A percentile compares a stretch with the other conserved stretches of the same genome.
Evolutionary conservation across 2,113 vertebrate genomes (phyloP).

Genomic region (Trichomycterus rosablanca): DNA sequence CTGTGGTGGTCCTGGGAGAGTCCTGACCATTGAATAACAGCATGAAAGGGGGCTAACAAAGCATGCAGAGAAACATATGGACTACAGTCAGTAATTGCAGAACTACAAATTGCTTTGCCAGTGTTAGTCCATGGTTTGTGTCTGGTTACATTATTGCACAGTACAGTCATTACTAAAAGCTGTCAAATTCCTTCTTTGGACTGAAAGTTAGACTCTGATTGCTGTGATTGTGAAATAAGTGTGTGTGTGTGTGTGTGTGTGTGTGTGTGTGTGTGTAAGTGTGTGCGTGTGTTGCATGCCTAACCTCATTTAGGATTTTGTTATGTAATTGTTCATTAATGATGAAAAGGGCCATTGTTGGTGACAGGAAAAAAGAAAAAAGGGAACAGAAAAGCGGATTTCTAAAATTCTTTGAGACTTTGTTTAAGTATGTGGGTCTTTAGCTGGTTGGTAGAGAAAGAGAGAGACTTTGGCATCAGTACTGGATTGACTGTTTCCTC

Average conservation of each 20-base stretch:
- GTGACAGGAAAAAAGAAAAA: conserved; percentile 21
- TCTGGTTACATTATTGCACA: too few species aligned
- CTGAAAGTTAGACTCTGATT: neutral
- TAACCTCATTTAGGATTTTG: conserved; percentile 23
- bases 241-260: conserved; percentile 9
- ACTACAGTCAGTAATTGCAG: too few species aligned
- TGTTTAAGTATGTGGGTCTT: conserved; percentile 16
- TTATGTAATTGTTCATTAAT: conserved; percentile 41
- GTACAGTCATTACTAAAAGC: too few species aligned
- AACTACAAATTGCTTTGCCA: too few species aligned
- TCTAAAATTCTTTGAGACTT: conserved; percentile 18
- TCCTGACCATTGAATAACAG: too few species aligned
- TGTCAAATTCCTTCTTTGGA: neutral
- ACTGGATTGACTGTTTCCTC: conserved; percentile 29
- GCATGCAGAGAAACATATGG: too few species aligned
- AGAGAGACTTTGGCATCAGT: conserved; percentile 10
- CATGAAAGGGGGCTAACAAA: too few species aligned
- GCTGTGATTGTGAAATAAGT: neutral
- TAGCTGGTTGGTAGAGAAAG: neutral
- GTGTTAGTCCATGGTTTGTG: too few species aligned
- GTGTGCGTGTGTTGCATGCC: conserved; percentile 14
- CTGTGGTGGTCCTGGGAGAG: too few species aligned
- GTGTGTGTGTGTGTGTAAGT: neutral
- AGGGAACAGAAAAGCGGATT: conserved; percentile 29
- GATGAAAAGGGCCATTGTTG: conserved; percentile 40